Conservation (phyloP, 2,113 vertebrate genomes). For the Grammomys surdaster region DNA sequence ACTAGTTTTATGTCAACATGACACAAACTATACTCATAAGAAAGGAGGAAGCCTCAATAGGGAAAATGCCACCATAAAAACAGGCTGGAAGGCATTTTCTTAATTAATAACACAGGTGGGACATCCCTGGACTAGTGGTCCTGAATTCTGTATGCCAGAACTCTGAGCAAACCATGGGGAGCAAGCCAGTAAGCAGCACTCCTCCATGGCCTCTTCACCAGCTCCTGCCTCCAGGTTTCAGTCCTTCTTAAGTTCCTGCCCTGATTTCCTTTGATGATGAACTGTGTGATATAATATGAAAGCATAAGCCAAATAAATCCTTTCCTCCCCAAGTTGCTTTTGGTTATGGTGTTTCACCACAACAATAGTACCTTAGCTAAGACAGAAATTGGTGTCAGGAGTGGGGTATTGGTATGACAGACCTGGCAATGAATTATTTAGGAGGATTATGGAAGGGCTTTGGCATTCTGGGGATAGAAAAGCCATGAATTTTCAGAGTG, state of each 20-base stretch:
- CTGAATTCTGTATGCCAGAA: background rate
- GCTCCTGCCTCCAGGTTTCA: background rate
- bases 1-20: background rate
- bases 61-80: background rate
- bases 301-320: background rate
- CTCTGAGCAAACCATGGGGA: too few relatives aligned
- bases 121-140: background rate
- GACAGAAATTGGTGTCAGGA: background rate
- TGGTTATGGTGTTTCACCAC: background rate
- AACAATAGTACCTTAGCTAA: background rate
- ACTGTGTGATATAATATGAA: background rate
- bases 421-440: background rate
- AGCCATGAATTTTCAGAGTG: background rate
- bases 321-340: background rate
- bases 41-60: background rate
- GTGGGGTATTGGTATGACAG: background rate
- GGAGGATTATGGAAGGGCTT: background rate
- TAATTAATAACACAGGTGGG: background rate
- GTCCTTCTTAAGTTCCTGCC: background rate
- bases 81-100: background rate
- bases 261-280: background rate
- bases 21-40: background rate
- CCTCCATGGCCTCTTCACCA: background rate
- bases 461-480: background rate
- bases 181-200: background rate